Percentiles rank a stretch among this genome's conserved stretches.
Evolutionary conservation across 2,888 invertebrate species (phyloP).

Genomic region (Drosophila dives): DNA sequence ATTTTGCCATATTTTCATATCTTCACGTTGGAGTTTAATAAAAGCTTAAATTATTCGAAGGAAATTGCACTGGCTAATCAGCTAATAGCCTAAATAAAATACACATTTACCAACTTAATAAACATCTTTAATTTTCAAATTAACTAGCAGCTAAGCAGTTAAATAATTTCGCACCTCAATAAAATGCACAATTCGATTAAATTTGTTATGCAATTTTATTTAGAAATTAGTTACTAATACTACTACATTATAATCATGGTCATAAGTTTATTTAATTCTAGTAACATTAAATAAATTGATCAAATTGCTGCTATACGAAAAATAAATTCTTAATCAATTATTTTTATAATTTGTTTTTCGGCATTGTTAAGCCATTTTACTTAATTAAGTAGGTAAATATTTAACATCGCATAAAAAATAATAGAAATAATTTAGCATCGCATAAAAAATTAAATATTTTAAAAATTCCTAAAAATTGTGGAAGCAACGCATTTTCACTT

Average conservation of each 20-base stretch:
- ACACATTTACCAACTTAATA: slow-evolving; percentile 5
- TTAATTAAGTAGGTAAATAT: neutral
- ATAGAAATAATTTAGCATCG: too few relatives aligned
- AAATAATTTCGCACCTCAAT: neutral
- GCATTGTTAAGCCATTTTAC: neutral
- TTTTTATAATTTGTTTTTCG: neutral
- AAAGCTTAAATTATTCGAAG: slow-evolving; percentile 9
- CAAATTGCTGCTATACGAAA: neutral
- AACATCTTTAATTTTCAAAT: neutral
- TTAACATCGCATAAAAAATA: neutral
- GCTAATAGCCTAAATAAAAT: slow-evolving; percentile 5
- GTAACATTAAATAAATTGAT: neutral
- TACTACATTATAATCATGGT: neutral
- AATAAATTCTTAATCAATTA: neutral
- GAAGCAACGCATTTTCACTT: slow-evolving; percentile 25
- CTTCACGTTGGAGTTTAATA: slow-evolving; percentile 42
- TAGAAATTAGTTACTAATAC: neutral
- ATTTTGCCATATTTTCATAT: slow-evolving; percentile 64
- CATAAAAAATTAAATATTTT: neutral
- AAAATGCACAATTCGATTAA: neutral
- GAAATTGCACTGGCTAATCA: slow-evolving; percentile 30
- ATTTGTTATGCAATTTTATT: neutral
- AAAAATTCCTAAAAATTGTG: neutral
- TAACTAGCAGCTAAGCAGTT: too few relatives aligned
- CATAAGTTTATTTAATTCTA: neutral